Evolutionary conservation across 2,888 invertebrate species (phyloP), one percentile per base, ranked within the genome.

Genomic region (Acholoe squamosa): DNA sequence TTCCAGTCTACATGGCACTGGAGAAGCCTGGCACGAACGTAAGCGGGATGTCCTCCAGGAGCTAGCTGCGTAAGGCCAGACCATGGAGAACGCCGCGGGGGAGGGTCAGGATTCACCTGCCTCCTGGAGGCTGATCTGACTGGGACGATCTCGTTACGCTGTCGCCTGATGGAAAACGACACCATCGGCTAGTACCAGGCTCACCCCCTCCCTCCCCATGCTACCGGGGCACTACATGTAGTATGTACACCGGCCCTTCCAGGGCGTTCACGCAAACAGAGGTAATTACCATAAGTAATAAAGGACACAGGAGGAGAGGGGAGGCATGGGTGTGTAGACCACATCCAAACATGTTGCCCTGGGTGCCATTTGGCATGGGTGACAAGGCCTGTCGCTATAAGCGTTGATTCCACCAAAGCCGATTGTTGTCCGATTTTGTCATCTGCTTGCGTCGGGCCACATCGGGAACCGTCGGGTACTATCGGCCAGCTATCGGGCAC

Each of bases 251-350:
- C 22, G 19, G 61, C 3, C 14, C 61, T 14, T 61, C 61, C 22
- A 3, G 19, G 43, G 80, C 43, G 80, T 33, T 80, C 34, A 34
- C 33, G 25, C 80, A 80, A 43, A 80, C 80, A 43, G 14, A 16
- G 43, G 80, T 80, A 80, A 80, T 80, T 80, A 80, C 80, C 80
- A 80, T 80, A 80, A 80, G 80, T 80, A 80, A 80, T 80, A 80
- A 80, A 80, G 80, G 80, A 80, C 34, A 80, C 80, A 3, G 28
- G 34, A 19, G n/a, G 80, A 25, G 76, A 31, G 31, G 31, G 76
- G 76, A 76, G 31, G 76, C n/a, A 31, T 31, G 76, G 28, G 14
- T n/a, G 61, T 22, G 14, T n/a, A 25, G 61, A 43, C 43, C 43
- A 43, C 5, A 3, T 43, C 5, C 43, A 3, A 43, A 43, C 43